Conservation (phyloP, 2,888 invertebrate species). For the Shargacucullia verbasci region DNA sequence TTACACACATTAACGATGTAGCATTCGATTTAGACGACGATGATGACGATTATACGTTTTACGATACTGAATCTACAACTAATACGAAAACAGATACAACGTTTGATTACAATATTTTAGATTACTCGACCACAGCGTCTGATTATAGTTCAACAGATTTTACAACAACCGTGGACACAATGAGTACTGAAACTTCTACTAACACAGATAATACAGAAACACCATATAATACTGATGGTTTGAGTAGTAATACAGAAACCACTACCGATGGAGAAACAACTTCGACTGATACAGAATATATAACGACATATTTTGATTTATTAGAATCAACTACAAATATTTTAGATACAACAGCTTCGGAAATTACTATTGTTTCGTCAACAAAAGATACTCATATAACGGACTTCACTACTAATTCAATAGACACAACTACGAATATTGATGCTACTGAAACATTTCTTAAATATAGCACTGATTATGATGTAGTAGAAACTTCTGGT, state of each 20-base stretch:
- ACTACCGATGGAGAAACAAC: conserved; percentile 34
- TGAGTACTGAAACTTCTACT: conserved; percentile 7
- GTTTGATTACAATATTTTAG: conserved; percentile 15
- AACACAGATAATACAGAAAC: conserved; percentile 13
- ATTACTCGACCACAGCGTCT: conserved; percentile 18
- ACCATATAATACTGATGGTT: conserved; percentile 10
- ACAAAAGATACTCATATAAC: conserved; percentile 5
- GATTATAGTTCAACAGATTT: conserved; percentile 15
- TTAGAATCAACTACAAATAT: conserved; percentile 28
- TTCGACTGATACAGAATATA: conserved; percentile 25
- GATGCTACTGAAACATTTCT: conserved; percentile 19
- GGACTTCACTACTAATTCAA: conserved; percentile 20
- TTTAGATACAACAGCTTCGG: conserved; percentile 9
- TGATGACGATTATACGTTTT: conserved; percentile 60
- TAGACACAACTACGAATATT: conserved; percentile 14
- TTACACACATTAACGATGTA: conserved; percentile 20
- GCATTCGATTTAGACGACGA: conserved; percentile 48
- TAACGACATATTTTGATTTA: conserved; percentile 11
- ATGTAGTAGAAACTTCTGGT: conserved; percentile 26
- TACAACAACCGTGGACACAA: conserved; percentile 5
- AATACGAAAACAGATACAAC: conserved; percentile 18
- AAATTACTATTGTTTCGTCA: conserved; percentile 9
- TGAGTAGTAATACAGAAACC: conserved; percentile 25
- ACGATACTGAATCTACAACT: conserved; percentile 44
- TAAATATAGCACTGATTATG: conserved; percentile 12